Evolutionary conservation across 1,140 invertebrate species (phyloP), one percentile per base, ranked within the genome.

Genomic region (Cryptotermes secundus): DNA sequence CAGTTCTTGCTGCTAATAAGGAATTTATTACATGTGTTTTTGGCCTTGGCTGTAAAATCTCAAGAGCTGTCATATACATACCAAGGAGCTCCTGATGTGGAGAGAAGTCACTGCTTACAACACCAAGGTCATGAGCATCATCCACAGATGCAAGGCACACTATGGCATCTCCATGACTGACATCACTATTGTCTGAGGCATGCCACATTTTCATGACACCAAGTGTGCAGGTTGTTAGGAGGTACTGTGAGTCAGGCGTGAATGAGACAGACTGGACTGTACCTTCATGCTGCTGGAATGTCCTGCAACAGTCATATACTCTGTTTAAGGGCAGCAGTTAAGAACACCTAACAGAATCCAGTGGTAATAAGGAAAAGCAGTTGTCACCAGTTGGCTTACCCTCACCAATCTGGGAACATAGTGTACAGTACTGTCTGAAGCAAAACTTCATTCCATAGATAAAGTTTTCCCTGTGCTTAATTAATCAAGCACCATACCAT

Each of bases 121-220:
- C 93, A 16, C 95, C 95, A 83, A 96, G 89, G 88, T 96, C 95
- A 88, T 96, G 95, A 86, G 93, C 94, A 88, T 95, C 94, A 83
- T 93, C 91, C 34, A 91, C 86, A 19, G 91, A 90, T 65, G 89
- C 34, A 42, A 85, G 84, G 31, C 49, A 83, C 14, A 31, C 38
- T 14, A 31, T 81, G 3, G 36, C 80, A 53, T 45, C 84, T 6
- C 65, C 53, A 2, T 35, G 12, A 7, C 34, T n/a, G 4, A 10
- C 36, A 34, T 34, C 34, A 24, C 42, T 35, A 19, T 45, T 38
- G 22, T 80, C 72, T 36, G 87, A 86, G 34, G 92, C 90, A 87
- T 92, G 92, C 92, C 94, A 96, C 10, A 95, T 88, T 82, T 92
- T 91, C 7, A 96, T 87, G 81, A 94, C 92, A 72, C 94, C 95